phyloP scores from a whole-genome alignment of 53 echinoderm and acorn worm species.

The Luidia sarsii region DNA sequence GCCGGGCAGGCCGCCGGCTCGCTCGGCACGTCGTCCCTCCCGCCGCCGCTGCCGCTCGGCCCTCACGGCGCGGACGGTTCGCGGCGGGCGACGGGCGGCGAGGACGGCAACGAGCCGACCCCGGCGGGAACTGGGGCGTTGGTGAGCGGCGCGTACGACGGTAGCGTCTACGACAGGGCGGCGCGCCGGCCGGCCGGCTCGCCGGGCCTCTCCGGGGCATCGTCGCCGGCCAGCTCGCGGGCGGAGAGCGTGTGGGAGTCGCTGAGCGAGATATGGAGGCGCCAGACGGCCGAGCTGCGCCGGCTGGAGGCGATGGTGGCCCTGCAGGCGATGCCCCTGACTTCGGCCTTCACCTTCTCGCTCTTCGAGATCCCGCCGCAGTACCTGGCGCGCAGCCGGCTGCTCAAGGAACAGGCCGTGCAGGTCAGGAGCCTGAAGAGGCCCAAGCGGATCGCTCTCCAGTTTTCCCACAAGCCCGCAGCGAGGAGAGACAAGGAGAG shows the following conservation, averaged over 20 bases:
- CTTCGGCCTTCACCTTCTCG: conserved; percentile 84
- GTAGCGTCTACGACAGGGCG: conserved; percentile 24
- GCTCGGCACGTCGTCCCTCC: background rate
- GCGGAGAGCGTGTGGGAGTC: conserved; percentile 68
- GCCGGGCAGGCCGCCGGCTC: conserved; percentile 1
- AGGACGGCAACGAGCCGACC: background rate
- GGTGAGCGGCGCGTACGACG: background rate
- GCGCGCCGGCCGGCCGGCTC: conserved; percentile 4
- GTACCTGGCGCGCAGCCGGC: conserved; percentile 65
- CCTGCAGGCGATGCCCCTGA: conserved; percentile 65
- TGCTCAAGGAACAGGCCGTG: conserved; percentile 47
- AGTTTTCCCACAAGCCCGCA: conserved; percentile 24
- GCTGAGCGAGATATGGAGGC: conserved; percentile 75
- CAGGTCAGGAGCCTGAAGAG: conserved; percentile 62
- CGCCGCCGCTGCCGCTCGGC: background rate
- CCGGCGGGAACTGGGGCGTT: background rate
- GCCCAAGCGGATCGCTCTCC: conserved; percentile 55
- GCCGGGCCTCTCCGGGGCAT: background rate
- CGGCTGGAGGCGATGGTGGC: conserved; percentile 44
- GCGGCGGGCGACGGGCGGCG: background rate
- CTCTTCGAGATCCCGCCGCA: conserved; percentile 74
- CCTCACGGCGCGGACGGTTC: background rate
- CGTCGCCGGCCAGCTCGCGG: conserved; percentile 24
- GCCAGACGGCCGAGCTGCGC: conserved; percentile 60
- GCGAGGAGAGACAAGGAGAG: background rate